Base-by-base conservation (phyloP, 2,113 vertebrate species). In the Narcine bancroftii region DNA sequence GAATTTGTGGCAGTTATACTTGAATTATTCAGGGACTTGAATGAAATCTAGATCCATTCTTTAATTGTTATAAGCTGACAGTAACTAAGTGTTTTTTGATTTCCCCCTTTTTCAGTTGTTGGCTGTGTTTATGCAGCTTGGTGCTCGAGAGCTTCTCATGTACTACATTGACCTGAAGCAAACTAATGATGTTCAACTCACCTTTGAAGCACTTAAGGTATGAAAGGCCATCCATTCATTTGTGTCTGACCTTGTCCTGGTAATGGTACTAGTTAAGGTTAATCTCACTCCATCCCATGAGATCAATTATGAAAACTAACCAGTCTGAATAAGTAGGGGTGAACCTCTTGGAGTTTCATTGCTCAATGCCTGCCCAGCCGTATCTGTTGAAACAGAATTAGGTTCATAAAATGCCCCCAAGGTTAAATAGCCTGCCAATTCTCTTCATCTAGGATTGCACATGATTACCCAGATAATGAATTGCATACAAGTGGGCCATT, bases 191-290 rank as follows among this genome's bases (percentile, higher is more conserved):
- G 98, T 99, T 65, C 96, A 99, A 93, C 97, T 99, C 87, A 99
- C 99, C 1, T 99, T 99, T 94, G 99, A 99, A 94, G 98, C 99
- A 29, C 97, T 99, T 45, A 99, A 99, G 97, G 99, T 99, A 96
- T 47, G 81, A 60, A 0, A 94, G 47, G 66, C 21, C n/a, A 19
- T 45, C 39, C 7, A 53, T 72, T 53, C n/a, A 36, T 42, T 91
- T 60, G 10, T 65, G 29, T 26, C 26, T 29, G 29, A 29, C 1
- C n/a, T 42, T 15, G 13, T 60, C 26, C 11, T 63, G 33, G 10
- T 79, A 13, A 65, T 69, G 56, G 3, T 10, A 7, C 56, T 60
- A 60, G 60, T 63, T 63, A 63, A 63, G 9, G 60, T 7, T 63
- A 15, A 63, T 63, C 60, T 7, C 60, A 11, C 60, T 15, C 17